Evolutionary conservation across 92 coral and sea anemone genomes (phyloP).

Genomic region (Porites rus): DNA sequence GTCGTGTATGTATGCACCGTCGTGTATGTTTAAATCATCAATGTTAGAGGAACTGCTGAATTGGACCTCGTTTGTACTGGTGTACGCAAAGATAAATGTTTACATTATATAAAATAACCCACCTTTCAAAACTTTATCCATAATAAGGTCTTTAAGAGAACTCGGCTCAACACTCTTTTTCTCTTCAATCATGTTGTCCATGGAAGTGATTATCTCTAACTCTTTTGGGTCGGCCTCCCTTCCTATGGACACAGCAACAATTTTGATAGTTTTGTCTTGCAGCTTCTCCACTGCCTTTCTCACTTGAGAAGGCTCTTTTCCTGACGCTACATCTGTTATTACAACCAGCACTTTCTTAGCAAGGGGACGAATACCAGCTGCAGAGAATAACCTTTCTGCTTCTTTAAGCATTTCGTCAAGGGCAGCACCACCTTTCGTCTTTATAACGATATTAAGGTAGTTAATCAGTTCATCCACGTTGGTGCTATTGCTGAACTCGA

Average conservation of each 20-base stretch:
- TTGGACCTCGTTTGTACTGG: not conserved
- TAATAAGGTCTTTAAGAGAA: slow-evolving; percentile 69
- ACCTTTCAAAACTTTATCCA: slow-evolving; percentile 60
- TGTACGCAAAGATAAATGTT: not conserved
- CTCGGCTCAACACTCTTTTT: slow-evolving; percentile 66
- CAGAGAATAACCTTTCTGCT: slow-evolving; percentile 66
- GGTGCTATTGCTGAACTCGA: slow-evolving; percentile 55
- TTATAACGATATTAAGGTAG: slow-evolving; percentile 29
- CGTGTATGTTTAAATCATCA: too few relatives aligned
- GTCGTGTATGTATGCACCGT: too few relatives aligned
- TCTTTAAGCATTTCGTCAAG: slow-evolving; percentile 71
- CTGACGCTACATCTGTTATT: slow-evolving; percentile 72
- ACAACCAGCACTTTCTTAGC: slow-evolving; percentile 76
- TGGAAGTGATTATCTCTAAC: slow-evolving; percentile 68
- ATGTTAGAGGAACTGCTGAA: too few relatives aligned
- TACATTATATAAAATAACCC: not conserved
- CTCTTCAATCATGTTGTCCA: slow-evolving; percentile 62
- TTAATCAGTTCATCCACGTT: slow-evolving; percentile 35
- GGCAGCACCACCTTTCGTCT: slow-evolving; percentile 57
- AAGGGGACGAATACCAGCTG: slow-evolving; percentile 51
- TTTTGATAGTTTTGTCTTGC: slow-evolving; percentile 67
- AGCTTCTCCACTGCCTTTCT: slow-evolving; percentile 67
- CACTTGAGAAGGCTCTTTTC: slow-evolving; percentile 52
- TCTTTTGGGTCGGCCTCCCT: slow-evolving; percentile 75
- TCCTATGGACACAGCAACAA: slow-evolving; percentile 89